Conservation (phyloP, 2,888 invertebrate genomes). For the Amblyjoppa proteus region DNA sequence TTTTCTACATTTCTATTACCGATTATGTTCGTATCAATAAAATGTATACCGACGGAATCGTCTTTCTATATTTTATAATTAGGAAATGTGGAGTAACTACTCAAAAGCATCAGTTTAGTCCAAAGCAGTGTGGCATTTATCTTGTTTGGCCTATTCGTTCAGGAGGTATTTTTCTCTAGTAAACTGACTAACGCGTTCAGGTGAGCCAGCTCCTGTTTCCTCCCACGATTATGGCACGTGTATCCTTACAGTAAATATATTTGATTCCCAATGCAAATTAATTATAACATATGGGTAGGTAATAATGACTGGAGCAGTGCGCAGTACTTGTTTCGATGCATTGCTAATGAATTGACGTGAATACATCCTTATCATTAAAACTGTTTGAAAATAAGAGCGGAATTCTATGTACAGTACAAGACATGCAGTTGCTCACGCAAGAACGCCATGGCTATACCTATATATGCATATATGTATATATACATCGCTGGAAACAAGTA, state of each 20-base stretch:
- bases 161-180: too few species aligned
- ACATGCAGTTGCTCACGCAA: conserved; percentile 37
- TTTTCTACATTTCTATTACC: too few species aligned
- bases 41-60: too few species aligned
- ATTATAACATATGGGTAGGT: neutral
- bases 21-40: too few species aligned
- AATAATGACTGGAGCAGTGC: neutral
- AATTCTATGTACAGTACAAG: conserved; percentile 8
- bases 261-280: neutral
- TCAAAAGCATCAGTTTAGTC: too few species aligned
- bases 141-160: too few species aligned
- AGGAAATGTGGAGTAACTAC: too few species aligned
- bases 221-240: neutral
- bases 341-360: conserved; percentile 8
- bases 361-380: conserved; percentile 42
- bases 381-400: conserved; percentile 44
- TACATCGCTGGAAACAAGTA: conserved; percentile 46
- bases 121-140: too few species aligned
- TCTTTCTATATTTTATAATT: too few species aligned
- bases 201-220: too few species aligned
- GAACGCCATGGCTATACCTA: conserved; percentile 6
- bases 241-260: neutral
- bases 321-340: conserved; percentile 10
- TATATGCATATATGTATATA: conserved; percentile 9
- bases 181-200: too few species aligned